phyloP scores from a whole-genome alignment of 35 echinoderm and acorn worm species.

The Holothuria glaberrima region DNA sequence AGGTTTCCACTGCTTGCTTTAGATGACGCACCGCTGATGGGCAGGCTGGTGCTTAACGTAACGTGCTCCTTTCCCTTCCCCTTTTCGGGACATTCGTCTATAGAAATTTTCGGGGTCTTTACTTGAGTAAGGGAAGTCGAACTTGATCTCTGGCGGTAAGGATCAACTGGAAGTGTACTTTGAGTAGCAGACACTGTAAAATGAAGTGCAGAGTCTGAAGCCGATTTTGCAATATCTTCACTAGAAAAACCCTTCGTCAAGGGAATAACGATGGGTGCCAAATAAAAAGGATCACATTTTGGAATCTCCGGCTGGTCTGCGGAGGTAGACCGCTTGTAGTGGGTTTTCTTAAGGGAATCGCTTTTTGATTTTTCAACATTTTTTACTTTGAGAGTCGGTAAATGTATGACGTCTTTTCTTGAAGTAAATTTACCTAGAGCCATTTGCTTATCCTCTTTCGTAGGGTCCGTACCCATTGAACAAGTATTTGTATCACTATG shows the following conservation, averaged over 20 bases:
- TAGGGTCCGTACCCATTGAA: no score
- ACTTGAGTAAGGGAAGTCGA: constrained; percentile 40
- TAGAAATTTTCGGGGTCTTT: constrained; percentile 31
- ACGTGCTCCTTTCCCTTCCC: background rate
- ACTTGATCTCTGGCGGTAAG: constrained; percentile 40
- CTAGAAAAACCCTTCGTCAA: constrained; percentile 11
- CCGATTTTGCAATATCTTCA: constrained; percentile 23
- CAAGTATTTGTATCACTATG: no score
- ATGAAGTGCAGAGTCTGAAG: constrained; percentile 37
- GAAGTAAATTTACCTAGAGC: no score
- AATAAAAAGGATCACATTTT: background rate
- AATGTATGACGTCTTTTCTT: no score
- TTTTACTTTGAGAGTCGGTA: no score
- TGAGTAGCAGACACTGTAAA: background rate
- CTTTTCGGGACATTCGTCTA: constrained; percentile 35
- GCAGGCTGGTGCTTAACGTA: background rate
- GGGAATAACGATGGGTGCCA: constrained; percentile 28
- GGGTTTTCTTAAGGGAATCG: background rate
- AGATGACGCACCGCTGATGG: background rate
- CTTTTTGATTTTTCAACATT: no score
- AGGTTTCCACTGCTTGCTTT: background rate
- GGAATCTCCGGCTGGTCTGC: constrained; percentile 33
- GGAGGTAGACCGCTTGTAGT: constrained; percentile 35
- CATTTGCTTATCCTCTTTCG: no score
- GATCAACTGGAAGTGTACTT: background rate